Conservation (phyloP, 92 coral and sea anemone species). For the Palythoa heliodiscus region DNA sequence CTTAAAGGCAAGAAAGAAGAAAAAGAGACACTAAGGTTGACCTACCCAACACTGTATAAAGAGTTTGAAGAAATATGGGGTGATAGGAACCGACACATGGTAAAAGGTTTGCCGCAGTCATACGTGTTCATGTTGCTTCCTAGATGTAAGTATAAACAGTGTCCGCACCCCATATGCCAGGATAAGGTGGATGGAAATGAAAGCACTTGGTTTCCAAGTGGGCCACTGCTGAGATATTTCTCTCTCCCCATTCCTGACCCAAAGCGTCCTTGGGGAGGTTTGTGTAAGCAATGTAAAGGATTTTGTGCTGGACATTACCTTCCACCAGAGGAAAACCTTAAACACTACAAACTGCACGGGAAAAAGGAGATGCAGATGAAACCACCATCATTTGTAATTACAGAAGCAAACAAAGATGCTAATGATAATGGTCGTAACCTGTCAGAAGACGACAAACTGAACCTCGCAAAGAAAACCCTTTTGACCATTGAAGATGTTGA, state of each 20-base stretch:
- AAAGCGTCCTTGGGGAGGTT: conserved; percentile 46
- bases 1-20: conserved; percentile 16
- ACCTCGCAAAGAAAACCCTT: conserved; percentile 33
- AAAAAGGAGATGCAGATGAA: conserved; percentile 31
- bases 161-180: conserved; percentile 57
- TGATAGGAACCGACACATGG: conserved; percentile 37
- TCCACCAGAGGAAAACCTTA: conserved; percentile 36
- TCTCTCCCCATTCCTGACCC: conserved; percentile 70
- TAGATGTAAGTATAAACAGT: conserved; percentile 44
- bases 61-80: conserved; percentile 39
- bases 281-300: conserved; percentile 39
- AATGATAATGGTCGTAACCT: conserved; percentile 3
- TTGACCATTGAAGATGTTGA: conserved; percentile 34
- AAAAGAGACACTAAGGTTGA: conserved; percentile 6
- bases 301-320: conserved; percentile 52
- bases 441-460: conserved; percentile 13
- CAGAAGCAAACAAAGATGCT: conserved; percentile 5
- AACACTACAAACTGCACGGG: not conserved
- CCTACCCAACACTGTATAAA: conserved; percentile 21
- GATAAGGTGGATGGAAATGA: conserved; percentile 8
- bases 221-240: conserved; percentile 44
- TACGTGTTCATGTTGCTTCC: conserved; percentile 60
- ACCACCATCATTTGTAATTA: conserved; percentile 42
- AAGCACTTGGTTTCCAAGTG: conserved; percentile 52
- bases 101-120: conserved; percentile 17